A percentile compares a stretch with the other conserved stretches of the same genome.
These are phyloP conservation scores for Hucho hucho DNA, from an alignment of 2,113 vertebrate genomes.

Conservation along the genomic window DNA sequence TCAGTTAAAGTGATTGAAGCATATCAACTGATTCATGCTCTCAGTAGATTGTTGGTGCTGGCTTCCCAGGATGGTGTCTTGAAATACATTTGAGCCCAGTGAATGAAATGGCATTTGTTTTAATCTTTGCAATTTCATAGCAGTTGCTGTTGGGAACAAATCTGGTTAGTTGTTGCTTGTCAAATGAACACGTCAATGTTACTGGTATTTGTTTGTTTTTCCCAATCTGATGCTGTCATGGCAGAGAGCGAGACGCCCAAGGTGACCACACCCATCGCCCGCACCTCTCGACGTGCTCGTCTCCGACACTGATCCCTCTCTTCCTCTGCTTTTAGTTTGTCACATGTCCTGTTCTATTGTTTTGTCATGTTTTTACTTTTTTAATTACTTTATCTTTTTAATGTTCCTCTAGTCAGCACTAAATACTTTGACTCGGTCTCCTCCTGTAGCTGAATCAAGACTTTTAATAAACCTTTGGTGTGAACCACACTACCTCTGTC, in stretches of 20 bases:
- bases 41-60: too few relatives aligned
- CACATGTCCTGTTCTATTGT: background rate
- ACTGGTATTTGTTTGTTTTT: background rate
- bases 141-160: too few relatives aligned
- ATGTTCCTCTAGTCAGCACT: background rate
- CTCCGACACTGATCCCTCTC: constrained; percentile 67
- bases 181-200: too few relatives aligned
- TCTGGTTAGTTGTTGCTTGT: too few relatives aligned
- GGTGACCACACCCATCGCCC: constrained; percentile 88
- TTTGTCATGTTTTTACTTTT: background rate
- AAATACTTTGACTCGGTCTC: background rate
- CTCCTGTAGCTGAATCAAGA: background rate
- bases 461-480: constrained; percentile 49
- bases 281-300: constrained; percentile 74
- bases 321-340: background rate
- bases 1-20: too few relatives aligned
- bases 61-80: too few relatives aligned
- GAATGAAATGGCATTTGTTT: too few relatives aligned
- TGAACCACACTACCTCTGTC: background rate
- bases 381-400: background rate
- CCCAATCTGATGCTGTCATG: constrained; percentile 75
- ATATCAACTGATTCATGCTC: too few relatives aligned
- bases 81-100: too few relatives aligned
- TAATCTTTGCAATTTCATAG: too few relatives aligned
- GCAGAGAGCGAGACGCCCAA: constrained; percentile 86